Base-by-base conservation (phyloP, 2,113 vertebrate genomes). In the Pheucticus melanocephalus region DNA sequence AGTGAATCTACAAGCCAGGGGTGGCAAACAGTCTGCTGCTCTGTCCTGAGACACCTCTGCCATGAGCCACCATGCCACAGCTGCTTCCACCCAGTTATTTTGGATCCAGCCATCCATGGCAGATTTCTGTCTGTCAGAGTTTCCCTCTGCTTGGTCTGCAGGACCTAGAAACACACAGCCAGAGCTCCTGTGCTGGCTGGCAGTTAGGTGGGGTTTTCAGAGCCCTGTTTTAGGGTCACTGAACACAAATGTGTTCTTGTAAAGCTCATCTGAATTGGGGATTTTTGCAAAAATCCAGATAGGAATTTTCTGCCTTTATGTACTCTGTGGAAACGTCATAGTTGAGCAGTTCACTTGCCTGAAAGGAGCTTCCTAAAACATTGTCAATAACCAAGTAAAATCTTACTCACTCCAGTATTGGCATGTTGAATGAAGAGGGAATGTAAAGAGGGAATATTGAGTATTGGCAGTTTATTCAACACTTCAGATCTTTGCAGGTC, bases 211-310 rank as follows among this genome's bases (percentile, higher is more conserved):
- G 91, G 64, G 1, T 47, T 88, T 53, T 57, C 37, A 94, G 35
- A 45, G 44, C 19, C 40, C 69, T 44, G 1, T 81, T 76, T 86
- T 31, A 57, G 76, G 82, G 59, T 31, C 15, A 45, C 69, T 15
- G 35, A 85, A 39, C 76, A 42, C 40, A 72, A 59, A 72, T 22
- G 19, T 1, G 1, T 51, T 81, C 53, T 27, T 5, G 0, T 39
- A 39, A 77, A 82, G 23, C 59, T 93, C 54, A 51, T 63, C 31
- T 0, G 0, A 63, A 33, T 35, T 0, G 0, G 10, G 79, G 53
- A 37, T 65, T 91, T 76, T 68, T 51, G 25, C 21, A 50, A 20
- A 91, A 94, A 33, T 47, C 39, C 44, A 50, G 39, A 20, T 31
- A 48, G 68, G 39, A 71, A 48, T 93, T 83, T 64, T 82, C 21